These are phyloP conservation scores for Microctonus brassicae DNA, from an alignment of 2,888 invertebrate species.

Conservation along the genomic window DNA sequence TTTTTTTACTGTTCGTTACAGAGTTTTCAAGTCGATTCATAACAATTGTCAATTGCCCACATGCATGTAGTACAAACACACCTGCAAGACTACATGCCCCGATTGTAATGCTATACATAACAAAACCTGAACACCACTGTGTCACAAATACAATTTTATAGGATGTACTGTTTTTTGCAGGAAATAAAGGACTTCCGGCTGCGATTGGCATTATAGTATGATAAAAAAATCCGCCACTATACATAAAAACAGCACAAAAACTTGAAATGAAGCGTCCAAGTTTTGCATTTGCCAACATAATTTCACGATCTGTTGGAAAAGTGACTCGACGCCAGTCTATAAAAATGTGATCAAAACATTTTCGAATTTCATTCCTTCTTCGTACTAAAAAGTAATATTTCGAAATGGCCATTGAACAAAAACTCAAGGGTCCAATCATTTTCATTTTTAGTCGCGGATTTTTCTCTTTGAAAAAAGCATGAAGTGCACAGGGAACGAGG, in stretches of 20 bases:
- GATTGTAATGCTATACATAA: slow-evolving; percentile 57
- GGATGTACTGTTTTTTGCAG: slow-evolving; percentile 53
- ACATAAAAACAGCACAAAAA: slow-evolving; percentile 55
- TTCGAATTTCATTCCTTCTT: slow-evolving; percentile 45
- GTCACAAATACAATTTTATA: slow-evolving; percentile 58
- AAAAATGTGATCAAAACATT: slow-evolving; percentile 50
- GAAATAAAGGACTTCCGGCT: slow-evolving; percentile 46
- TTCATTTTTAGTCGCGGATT: slow-evolving; percentile 44
- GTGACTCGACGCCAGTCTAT: slow-evolving; percentile 50
- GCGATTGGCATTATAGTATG: slow-evolving; percentile 57
- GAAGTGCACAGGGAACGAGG: slow-evolving; percentile 47
- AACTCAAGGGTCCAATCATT: slow-evolving; percentile 54
- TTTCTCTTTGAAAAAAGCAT: slow-evolving; percentile 47
- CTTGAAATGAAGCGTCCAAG: slow-evolving; percentile 49
- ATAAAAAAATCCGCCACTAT: slow-evolving; percentile 58
- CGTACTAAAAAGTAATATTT: slow-evolving; percentile 51
- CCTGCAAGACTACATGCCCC: slow-evolving; percentile 58
- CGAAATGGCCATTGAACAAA: slow-evolving; percentile 51
- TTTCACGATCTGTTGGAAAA: slow-evolving; percentile 38
- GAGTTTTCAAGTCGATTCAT: slow-evolving; percentile 45
- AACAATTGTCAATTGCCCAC: slow-evolving; percentile 60
- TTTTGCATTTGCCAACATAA: slow-evolving; percentile 52
- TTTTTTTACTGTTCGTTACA: slow-evolving; percentile 38
- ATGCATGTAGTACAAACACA: slow-evolving; percentile 59
- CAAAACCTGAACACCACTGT: slow-evolving; percentile 56